Conservation (phyloP, 2,888 invertebrate genomes). For the Phengaris arion region DNA sequence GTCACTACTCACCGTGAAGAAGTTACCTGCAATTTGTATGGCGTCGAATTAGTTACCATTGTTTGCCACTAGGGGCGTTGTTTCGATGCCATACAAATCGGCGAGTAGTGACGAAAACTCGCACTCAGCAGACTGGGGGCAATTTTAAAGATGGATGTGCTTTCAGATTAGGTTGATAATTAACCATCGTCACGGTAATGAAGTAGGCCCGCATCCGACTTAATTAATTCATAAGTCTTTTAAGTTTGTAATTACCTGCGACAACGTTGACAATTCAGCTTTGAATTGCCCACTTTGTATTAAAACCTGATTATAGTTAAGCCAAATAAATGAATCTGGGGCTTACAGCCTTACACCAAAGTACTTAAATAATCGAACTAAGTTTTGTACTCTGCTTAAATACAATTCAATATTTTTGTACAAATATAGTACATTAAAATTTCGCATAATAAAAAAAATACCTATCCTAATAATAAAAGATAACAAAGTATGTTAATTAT, state of each 20-base stretch:
- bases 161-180: neutral
- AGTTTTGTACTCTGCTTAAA: neutral
- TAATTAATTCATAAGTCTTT: constrained; percentile 14
- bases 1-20: too few species aligned
- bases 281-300: constrained; percentile 18
- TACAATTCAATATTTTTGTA: too few species aligned
- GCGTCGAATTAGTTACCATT: too few species aligned
- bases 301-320: constrained; percentile 12
- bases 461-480: too few species aligned
- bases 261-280: neutral
- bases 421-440: too few species aligned
- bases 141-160: neutral
- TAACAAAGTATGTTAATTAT: too few species aligned
- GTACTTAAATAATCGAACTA: neutral
- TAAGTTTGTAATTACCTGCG: constrained; percentile 14
- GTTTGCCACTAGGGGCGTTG: too few species aligned
- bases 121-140: too few species aligned
- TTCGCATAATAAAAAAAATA: too few species aligned
- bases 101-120: too few species aligned
- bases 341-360: neutral
- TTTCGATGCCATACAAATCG: too few species aligned
- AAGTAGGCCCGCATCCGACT: neutral
- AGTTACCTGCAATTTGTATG: too few species aligned
- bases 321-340: neutral
- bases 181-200: neutral